These are phyloP conservation scores for Pyrochroa serraticornis DNA, from an alignment of 2,888 invertebrate genomes.

Conservation along the genomic window DNA sequence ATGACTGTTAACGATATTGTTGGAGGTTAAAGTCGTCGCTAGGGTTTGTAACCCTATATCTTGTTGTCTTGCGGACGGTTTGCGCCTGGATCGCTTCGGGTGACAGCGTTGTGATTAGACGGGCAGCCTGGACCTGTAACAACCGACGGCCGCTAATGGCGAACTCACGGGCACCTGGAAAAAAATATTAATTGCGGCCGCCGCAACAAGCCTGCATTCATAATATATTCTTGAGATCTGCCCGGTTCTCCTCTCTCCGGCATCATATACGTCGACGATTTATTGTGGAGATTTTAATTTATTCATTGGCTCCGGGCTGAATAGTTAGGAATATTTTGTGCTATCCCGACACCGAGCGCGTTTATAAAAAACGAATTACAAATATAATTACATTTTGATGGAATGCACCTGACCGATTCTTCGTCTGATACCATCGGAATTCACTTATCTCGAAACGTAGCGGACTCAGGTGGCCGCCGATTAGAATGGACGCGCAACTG, in stretches of 20 bases:
- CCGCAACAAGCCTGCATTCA: constrained; percentile 49
- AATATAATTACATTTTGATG: constrained; percentile 55
- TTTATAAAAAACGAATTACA: constrained; percentile 50
- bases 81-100: constrained; percentile 45
- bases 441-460: constrained; percentile 30
- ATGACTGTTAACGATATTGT: constrained; percentile 19
- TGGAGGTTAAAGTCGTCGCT: constrained; percentile 26
- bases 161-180: constrained; percentile 33
- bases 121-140: constrained; percentile 25
- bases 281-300: constrained; percentile 58
- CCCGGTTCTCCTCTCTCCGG: constrained; percentile 43
- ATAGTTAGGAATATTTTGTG: constrained; percentile 51
- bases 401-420: constrained; percentile 47
- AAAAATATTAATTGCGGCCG: constrained; percentile 52
- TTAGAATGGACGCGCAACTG: not conserved
- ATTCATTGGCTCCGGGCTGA: constrained; percentile 53
- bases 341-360: constrained; percentile 48
- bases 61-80: constrained; percentile 22
- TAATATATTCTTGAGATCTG: constrained; percentile 53
- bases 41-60: constrained; percentile 35
- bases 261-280: constrained; percentile 55
- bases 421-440: constrained; percentile 39
- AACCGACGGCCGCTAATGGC: constrained; percentile 32
- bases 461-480: too few relatives aligned
- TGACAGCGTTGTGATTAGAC: constrained; percentile 53